Conservation (phyloP, 2,888 invertebrate genomes). For the Leucophenga montana region DNA sequence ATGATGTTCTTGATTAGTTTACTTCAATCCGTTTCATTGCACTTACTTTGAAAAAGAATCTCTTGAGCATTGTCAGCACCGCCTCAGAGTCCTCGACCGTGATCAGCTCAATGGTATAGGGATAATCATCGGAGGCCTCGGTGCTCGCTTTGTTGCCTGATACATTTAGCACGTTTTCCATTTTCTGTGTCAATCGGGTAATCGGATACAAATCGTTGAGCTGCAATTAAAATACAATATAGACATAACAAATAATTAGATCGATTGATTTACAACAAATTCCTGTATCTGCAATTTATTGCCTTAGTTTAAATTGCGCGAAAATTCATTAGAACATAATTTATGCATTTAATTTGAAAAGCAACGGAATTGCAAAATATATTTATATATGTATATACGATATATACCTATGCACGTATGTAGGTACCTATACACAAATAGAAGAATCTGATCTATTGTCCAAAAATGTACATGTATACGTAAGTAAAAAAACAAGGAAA, state of each 20-base stretch:
- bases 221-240: conserved; percentile 51
- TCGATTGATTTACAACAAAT: conserved; percentile 17
- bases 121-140: conserved; percentile 48
- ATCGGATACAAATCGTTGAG: conserved; percentile 72
- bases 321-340: conserved; percentile 44
- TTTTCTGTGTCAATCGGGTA: conserved; percentile 69
- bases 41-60: conserved; percentile 76
- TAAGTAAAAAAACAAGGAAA: too few species aligned
- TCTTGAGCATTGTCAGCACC: conserved; percentile 76
- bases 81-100: conserved; percentile 74
- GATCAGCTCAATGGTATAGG: conserved; percentile 72
- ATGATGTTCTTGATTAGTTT: too few species aligned
- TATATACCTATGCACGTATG: too few species aligned
- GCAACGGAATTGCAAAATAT: conserved; percentile 54
- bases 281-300: conserved; percentile 8
- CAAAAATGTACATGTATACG: too few species aligned
- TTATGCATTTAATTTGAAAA: conserved; percentile 61
- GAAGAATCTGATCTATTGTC: too few species aligned
- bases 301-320: conserved; percentile 28
- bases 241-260: conserved; percentile 49
- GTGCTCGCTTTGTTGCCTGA: conserved; percentile 38
- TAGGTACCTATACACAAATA: too few species aligned
- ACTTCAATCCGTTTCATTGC: background rate
- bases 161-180: conserved; percentile 68
- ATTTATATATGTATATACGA: background rate